Base-by-base conservation (phyloP, 2,113 vertebrate genomes). In the Dermatemys mawii region DNA sequence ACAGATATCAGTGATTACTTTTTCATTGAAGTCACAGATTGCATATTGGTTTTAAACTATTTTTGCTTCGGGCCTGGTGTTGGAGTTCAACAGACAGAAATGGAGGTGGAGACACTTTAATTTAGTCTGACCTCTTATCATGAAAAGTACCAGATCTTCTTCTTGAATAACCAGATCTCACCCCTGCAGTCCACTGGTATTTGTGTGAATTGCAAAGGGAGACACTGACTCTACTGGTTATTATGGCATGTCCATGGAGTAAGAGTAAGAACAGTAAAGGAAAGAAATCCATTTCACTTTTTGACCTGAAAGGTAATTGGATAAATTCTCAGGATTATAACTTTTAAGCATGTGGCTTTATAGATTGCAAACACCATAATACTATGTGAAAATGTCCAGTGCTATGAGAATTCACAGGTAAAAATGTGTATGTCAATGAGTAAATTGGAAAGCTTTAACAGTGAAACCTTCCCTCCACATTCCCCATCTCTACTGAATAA, bases 131-230 rank as follows among this genome's bases (percentile, higher is more conserved):
- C 70, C 82, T 91, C 76, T 60, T 60, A 60, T 60, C 29, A 35
- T 95, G 95, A 97, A 88, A 92, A 96, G 84, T 89, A 93, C 91
- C 97, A 97, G 96, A 94, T 60, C 92, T 92, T 79, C 26, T 21
- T 90, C 89, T 95, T 88, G 92, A 95, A 87, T 87, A 96, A 96
- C 94, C 89, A 95, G 86, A 93, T 11, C 35, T 93, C 70, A 88
- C 79, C 82, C 86, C 89, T 89, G n/a, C 55, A 87, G 79, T 86
- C 88, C 89, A 60, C 41, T 89, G 84, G 70, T 96, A 22, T 95
- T 89, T 92, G 85, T 67, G 60, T 9, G 84, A 93, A 70, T 85
- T 92, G 35, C 84, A 88, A 84, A 96, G 55, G 55, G 70, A n/a
- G 86, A 19, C 86, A 91, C 93, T 55, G 79, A 54, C 21, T 84